Conservation (phyloP, 2,113 vertebrate species). For the Bucco capensis region DNA sequence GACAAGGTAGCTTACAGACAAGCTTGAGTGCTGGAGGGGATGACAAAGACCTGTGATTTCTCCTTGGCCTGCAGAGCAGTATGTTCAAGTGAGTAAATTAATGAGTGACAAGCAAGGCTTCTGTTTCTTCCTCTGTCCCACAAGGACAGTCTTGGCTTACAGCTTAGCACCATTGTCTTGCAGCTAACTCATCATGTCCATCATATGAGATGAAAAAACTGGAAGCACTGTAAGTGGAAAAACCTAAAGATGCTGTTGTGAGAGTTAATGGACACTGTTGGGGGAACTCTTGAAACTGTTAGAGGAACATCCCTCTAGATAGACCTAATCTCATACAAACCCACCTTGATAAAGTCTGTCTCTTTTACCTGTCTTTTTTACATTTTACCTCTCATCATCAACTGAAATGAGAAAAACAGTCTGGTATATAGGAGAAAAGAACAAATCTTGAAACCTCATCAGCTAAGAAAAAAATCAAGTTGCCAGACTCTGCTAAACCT, state of each 20-base stretch:
- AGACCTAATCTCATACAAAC: background rate
- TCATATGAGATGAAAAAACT: background rate
- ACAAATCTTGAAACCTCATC: background rate
- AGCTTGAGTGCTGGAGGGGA: background rate
- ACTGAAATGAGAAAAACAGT: background rate
- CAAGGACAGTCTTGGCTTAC: background rate
- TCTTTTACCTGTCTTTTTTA: background rate
- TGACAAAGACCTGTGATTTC: background rate
- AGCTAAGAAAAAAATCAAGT: background rate
- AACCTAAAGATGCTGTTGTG: background rate
- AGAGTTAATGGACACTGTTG: background rate
- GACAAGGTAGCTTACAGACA: background rate
- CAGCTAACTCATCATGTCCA: background rate
- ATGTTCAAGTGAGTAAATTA: background rate
- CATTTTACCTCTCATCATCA: background rate
- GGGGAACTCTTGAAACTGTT: background rate
- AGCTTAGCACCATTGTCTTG: background rate
- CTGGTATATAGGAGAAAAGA: background rate
- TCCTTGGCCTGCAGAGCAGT: background rate
- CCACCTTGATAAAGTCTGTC: background rate
- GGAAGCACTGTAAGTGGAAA: background rate
- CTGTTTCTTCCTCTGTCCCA: background rate
- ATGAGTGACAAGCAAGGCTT: background rate
- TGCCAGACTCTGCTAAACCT: background rate
- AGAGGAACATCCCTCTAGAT: background rate